Base-by-base conservation (phyloP, 2,888 invertebrate genomes). In the Blomia tropicalis region DNA sequence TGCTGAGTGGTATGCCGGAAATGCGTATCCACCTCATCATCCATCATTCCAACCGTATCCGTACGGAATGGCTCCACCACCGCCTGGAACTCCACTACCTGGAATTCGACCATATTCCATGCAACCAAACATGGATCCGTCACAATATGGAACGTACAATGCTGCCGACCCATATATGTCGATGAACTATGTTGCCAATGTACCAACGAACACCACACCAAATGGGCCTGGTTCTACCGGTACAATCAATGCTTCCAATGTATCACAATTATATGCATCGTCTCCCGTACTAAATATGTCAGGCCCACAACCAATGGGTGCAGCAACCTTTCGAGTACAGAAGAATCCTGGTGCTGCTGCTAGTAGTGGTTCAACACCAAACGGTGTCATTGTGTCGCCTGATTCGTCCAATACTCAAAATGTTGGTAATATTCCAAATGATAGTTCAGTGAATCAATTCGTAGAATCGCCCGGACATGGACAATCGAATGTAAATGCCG, bases 11-110 rank as follows among this genome's bases (percentile, higher is more conserved):
- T 23, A 43, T 25, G n/a, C 11, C 23, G 51, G 7, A n/a, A 7
- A 22, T 11, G 51, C 51, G 22, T 47, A 47, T 47, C 62, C 41
- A 22, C 23, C 19, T 32, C 51, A 30, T 30, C 30, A n/a, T 1
- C 61, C 59, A 23, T 36, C 32, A 23, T 30, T 25, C 1, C 41
- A 62, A 5, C 4, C 59, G 17, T 41, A 58, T 41, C 59, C 59
- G 41, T 58, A 58, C 23, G 19, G 7, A 19, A 27, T 27, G 25
- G 47, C 2, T 25, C 56, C 56, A 30, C 2, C 27, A 36, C 17
- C 7, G 7, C 7, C 7, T 17, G n/a, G n/a, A 17, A 41, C 41
- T 41, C 14, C 41, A 14, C 41, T 41, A 14, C 51, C 51, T 11
- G 7, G 7, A 47, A 56, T 31, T n/a, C 56, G n/a, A 19, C 56